Conservation (phyloP, 2,797 vertebrate species). For the Miichthys miiuy region DNA sequence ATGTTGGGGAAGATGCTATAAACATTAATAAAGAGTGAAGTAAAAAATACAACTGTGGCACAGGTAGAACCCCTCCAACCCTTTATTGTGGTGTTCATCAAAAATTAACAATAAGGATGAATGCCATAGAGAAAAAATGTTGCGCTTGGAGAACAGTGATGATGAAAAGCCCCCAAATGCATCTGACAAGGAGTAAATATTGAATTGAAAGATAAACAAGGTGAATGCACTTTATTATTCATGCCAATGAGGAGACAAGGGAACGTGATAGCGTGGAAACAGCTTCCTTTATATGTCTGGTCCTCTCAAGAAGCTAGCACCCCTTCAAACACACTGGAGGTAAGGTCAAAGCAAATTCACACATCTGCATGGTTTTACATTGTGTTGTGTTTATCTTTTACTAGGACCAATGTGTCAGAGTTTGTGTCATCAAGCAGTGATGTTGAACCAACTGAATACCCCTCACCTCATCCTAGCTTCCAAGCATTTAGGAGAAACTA, state of each 20-base stretch:
- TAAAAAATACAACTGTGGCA: constrained; percentile 48
- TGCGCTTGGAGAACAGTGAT: constrained; percentile 75
- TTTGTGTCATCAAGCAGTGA: too few species aligned
- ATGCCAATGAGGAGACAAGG: constrained; percentile 71
- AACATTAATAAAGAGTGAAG: constrained; percentile 59
- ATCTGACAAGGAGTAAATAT: constrained; percentile 87
- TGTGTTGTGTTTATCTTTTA: constrained; percentile 10
- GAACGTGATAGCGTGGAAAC: constrained; percentile 61
- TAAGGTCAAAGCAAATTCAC: constrained; percentile 35
- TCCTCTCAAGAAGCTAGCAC: constrained; percentile 35
- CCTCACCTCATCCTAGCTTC: too few species aligned
- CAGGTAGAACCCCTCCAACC: constrained; percentile 56
- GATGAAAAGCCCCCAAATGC: constrained; percentile 85
- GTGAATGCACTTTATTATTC: constrained; percentile 81
- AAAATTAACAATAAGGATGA: constrained; percentile 78
- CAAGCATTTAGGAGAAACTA: too few species aligned
- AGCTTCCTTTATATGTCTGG: constrained; percentile 63
- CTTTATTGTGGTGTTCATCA: constrained; percentile 78
- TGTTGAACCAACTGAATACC: too few species aligned
- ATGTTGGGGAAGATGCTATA: constrained; percentile 56
- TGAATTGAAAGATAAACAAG: constrained; percentile 85
- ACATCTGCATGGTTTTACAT: neutral
- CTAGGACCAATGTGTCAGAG: too few species aligned
- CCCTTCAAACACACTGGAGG: constrained; percentile 11
- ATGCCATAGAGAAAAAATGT: constrained; percentile 68